These are phyloP conservation scores for Tupaia tana DNA, from an alignment of 2,113 vertebrate species.

Conservation along the genomic window DNA sequence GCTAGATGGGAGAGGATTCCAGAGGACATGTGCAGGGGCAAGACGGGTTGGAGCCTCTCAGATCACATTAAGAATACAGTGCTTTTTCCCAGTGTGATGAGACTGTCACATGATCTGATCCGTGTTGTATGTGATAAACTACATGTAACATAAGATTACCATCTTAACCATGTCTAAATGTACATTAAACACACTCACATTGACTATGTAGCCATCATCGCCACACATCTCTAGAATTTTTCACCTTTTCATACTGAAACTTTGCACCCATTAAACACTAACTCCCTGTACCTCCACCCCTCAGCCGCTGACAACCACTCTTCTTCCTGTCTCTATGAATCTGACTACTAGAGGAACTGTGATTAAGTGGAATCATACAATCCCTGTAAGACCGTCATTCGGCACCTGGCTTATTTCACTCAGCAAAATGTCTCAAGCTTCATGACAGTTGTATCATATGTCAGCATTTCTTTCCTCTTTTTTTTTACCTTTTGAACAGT, in stretches of 20 bases:
- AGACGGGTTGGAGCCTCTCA: not conserved
- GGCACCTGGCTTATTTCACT: not conserved
- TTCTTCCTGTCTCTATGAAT: not conserved
- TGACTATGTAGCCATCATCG: not conserved
- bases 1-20: not conserved
- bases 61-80: not conserved
- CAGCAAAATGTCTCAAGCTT: not conserved
- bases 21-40: not conserved
- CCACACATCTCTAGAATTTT: not conserved
- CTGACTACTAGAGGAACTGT: no score
- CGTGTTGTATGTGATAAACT: not conserved
- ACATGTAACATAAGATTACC: fast-evolving
- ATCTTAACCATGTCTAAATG: not conserved
- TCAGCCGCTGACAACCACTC: not conserved
- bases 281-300: not conserved
- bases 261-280: not conserved
- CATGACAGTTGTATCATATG: not conserved
- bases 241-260: not conserved
- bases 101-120: not conserved
- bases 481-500: not conserved
- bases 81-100: not conserved
- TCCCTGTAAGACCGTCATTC: no score
- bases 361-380: fast-evolving
- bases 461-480: not conserved
- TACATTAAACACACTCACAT: fast-evolving